Conservation (phyloP, 2,797 vertebrate species). For the Gallirallus australis region DNA sequence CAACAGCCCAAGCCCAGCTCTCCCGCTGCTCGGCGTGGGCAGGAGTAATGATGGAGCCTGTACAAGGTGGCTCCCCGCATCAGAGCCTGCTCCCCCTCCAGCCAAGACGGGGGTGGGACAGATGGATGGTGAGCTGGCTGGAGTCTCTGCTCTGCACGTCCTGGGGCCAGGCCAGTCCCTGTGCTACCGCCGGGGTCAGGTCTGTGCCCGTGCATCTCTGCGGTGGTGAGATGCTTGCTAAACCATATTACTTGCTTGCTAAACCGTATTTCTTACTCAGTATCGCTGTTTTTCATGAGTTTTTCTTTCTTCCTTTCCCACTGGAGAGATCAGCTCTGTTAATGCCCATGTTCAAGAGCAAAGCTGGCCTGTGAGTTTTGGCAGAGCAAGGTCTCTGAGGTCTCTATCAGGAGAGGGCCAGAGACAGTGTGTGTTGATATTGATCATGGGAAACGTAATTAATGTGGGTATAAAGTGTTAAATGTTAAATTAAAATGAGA, state of each 20-base stretch:
- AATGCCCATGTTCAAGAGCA: neutral
- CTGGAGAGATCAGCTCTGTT: neutral
- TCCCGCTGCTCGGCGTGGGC: neutral
- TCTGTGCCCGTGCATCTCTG: neutral
- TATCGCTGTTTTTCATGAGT: neutral
- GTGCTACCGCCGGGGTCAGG: accelerated
- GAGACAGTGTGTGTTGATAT: neutral
- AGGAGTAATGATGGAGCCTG: neutral
- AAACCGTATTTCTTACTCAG: neutral
- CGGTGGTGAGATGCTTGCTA: neutral
- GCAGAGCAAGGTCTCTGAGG: neutral
- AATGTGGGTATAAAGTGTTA: neutral
- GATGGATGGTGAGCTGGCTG: neutral
- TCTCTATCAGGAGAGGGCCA: neutral
- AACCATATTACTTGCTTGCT: neutral
- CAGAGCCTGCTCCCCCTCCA: neutral
- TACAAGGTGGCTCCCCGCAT: neutral
- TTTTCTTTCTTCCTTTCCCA: neutral
- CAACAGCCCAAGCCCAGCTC: neutral
- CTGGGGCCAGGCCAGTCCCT: neutral
- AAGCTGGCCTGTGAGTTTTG: neutral
- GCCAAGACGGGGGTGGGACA: neutral
- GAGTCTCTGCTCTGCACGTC: neutral
- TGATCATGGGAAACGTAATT: constrained; percentile 24
- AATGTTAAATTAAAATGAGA: constrained; percentile 46